Base-by-base conservation (phyloP, 2,797 vertebrate genomes). In the Malacoraja senta region DNA sequence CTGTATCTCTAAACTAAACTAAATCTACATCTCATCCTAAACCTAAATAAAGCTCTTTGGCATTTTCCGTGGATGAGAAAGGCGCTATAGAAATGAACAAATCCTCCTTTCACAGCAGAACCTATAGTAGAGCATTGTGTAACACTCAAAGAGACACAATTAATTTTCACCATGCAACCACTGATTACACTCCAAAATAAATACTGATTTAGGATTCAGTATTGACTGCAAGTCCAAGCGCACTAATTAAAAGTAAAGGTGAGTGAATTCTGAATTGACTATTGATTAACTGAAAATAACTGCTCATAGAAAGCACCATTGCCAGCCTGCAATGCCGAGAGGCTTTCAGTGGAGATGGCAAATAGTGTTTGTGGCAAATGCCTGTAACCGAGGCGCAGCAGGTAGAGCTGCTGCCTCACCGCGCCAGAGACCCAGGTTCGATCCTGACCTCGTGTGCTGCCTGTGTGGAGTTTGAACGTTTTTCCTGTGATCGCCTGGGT, bases 241-340 rank as follows among this genome's bases (percentile, higher is more conserved):
- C 58, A 86, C 58, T 86, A 86, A 86, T 86, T 86, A 86, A 63
- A 63, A 32, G 29, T 63, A 86, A 13, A 86, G 58, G 83, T 86
- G 83, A 86, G 58, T 63, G 83, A 86, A 86, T 86, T 63, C 58
- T 19, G 58, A 86, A 86, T 86, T 86, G 63, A 58, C 83, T 86
- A 86, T 86, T 86, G 83, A 86, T 86, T 86, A 86, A 86, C 26
- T 86, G 83, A 86, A 86, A 86, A 86, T 86, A 86, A n/a, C 83
- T 63, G 29, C 12, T 63, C 61, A 86, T 58, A 8, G n/a, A 63
- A 86, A 63, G 58, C 1, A 13, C 29, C 1, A 26, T 63, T 86
- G n/a, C n/a, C 83, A 86, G 61, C 12, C n/a, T 7, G 63, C 1
- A 86, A 12, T 86, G 83, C 13, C 8, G 12, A 8, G 1, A 86